Base-by-base conservation (phyloP, 1,140 invertebrate species). In the Neotoxoptera formosana region DNA sequence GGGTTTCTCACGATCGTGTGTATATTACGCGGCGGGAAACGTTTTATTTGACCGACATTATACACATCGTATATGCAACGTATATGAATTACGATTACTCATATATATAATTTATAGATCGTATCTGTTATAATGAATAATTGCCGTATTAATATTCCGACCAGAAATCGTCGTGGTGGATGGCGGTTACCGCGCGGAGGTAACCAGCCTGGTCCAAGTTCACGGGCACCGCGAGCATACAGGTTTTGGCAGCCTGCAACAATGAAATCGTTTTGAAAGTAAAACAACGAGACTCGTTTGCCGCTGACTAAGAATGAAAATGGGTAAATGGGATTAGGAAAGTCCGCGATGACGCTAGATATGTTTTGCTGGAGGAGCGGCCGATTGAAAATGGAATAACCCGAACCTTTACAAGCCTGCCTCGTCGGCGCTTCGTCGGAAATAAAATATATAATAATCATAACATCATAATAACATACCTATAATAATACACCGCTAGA, bases 81-180 rank as follows among this genome's bases (percentile, higher is more conserved):
- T 25, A 41, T 14, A 86, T 11, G 30, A 30, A 76, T n/a, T n/a
- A 76, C n/a, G 17, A 34, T 76, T n/a, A n/a, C 11, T 14, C 30
- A 11, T n/a, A n/a, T 67, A 4, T n/a, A 67, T 23, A 53, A 53
- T 76, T 76, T 76, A 76, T 76, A 76, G 60, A 76, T 76, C 30
- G 84, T 86, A 86, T 86, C 84, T 86, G 84, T 86, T 76, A 47
- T 86, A n/a, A 86, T 86, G 84, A 47, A 86, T 86, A 25, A 47
- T 25, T 47, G 84, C 41, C n/a, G 60, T 76, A 86, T 86, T 86
- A 86, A 86, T 86, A 86, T 86, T 86, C 41, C 41, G 84, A 47
- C 84, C 25, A 41, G 84, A 86, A 47, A 30, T 30, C 45, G 36
- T 7, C 21, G 83, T 25, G 21, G 36, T 1, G 41, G 83, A 36